These are phyloP conservation scores for Euthynnus affinis DNA, from an alignment of 2,797 vertebrate species.

Conservation along the genomic window DNA sequence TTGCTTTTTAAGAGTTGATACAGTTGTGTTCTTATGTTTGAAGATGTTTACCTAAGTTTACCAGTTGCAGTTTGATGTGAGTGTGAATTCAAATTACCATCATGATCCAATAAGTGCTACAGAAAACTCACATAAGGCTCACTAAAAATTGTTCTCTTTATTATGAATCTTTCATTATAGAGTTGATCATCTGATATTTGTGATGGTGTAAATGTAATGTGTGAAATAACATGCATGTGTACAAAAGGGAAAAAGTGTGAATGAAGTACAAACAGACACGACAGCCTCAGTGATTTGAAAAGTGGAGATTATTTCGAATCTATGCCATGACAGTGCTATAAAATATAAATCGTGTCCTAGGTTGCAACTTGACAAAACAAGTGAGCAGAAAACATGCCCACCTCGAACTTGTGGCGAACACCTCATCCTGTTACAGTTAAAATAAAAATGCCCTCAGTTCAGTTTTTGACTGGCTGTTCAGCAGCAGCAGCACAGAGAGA, in stretches of 20 bases:
- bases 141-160: neutral
- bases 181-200: no score
- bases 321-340: neutral
- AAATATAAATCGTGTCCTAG: neutral
- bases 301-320: neutral
- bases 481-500: conserved; percentile 17
- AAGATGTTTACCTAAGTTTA: neutral
- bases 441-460: conserved; percentile 5
- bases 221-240: conserved; percentile 1
- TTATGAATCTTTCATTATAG: neutral
- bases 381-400: neutral
- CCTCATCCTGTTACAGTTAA: neutral
- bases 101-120: neutral
- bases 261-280: no score
- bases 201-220: neutral
- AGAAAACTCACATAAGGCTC: neutral
- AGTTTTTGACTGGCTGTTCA: conserved; percentile 9
- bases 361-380: neutral
- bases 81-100: neutral
- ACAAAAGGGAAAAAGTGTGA: neutral
- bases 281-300: neutral
- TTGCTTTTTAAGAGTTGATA: conserved; percentile 41
- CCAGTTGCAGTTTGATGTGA: neutral
- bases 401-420: neutral
- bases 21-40: neutral